Evolutionary conservation across 2,113 vertebrate genomes (phyloP).

Genomic region (Misgurnus mizolepis): DNA sequence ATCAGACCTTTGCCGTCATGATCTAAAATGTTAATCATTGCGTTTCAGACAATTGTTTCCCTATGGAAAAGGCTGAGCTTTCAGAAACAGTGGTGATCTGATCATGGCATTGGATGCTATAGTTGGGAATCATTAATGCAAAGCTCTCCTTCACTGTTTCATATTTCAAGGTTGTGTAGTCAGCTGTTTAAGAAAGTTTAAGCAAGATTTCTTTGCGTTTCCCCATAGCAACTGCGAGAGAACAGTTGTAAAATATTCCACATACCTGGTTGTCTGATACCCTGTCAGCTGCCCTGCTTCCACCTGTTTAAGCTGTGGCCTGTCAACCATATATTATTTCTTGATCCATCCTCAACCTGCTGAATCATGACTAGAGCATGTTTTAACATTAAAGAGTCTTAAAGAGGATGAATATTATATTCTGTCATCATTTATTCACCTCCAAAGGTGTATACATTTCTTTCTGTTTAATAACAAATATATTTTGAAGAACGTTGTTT

Average conservation of each 20-base stretch:
- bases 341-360: background rate
- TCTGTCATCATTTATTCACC: no score
- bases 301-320: slow-evolving; percentile 45
- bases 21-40: slow-evolving; percentile 61
- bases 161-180: slow-evolving; percentile 2
- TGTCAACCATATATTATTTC: background rate
- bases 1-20: slow-evolving; percentile 22
- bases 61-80: slow-evolving; percentile 9
- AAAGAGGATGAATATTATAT: no score
- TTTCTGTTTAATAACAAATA: no score
- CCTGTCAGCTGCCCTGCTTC: slow-evolving; percentile 21
- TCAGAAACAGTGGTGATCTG: slow-evolving; percentile 28
- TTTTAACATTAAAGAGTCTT: background rate
- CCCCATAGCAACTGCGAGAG: slow-evolving; percentile 33
- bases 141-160: background rate
- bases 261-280: slow-evolving; percentile 55
- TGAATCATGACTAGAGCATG: background rate
- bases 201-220: slow-evolving; percentile 11
- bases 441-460: no score
- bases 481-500: no score
- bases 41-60: slow-evolving; percentile 17
- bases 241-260: slow-evolving; percentile 60
- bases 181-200: background rate
- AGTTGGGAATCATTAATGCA: background rate
- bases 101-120: slow-evolving; percentile 1